A percentile compares a stretch with the other conserved stretches of the same genome.
phyloP scores from a whole-genome alignment of 1,140 invertebrate genomes.

The Piezodorus guildinii region DNA sequence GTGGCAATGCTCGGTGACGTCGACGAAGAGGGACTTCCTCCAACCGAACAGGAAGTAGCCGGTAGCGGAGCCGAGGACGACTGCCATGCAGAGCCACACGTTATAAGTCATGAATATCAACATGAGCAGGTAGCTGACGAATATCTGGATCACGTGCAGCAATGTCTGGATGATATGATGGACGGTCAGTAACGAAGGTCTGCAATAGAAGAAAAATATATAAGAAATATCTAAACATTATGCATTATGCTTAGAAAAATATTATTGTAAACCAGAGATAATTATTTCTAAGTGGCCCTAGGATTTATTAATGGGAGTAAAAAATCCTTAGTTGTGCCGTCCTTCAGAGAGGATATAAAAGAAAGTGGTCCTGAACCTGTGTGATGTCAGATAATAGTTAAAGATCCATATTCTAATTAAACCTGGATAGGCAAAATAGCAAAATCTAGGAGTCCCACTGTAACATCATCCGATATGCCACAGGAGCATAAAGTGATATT shows the following conservation, averaged over 20 bases:
- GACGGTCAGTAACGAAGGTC: conserved; percentile 63
- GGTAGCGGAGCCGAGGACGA: conserved; percentile 76
- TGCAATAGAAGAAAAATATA: conserved; percentile 34
- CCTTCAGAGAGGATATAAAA: no score
- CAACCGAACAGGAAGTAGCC: conserved; percentile 93
- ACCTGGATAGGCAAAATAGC: no score
- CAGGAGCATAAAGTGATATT: no score
- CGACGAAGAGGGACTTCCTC: conserved; percentile 79
- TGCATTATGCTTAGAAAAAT: background rate
- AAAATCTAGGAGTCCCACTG: no score
- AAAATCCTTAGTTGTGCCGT: no score
- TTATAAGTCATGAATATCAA: conserved; percentile 98
- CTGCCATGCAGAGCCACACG: conserved; percentile 79
- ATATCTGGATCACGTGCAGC: conserved; percentile 80
- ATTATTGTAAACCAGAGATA: background rate
- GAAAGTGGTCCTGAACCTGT: no score
- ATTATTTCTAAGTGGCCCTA: no score
- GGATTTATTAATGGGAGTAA: no score
- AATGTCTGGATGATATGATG: conserved; percentile 77
- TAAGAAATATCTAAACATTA: background rate
- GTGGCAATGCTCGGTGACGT: conserved; percentile 92
- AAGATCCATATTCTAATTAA: no score
- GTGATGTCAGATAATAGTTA: no score
- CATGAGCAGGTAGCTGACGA: conserved; percentile 89
- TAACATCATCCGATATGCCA: no score